Base-by-base conservation (phyloP, 2,888 invertebrate genomes). In the Ethmia dodecea region DNA sequence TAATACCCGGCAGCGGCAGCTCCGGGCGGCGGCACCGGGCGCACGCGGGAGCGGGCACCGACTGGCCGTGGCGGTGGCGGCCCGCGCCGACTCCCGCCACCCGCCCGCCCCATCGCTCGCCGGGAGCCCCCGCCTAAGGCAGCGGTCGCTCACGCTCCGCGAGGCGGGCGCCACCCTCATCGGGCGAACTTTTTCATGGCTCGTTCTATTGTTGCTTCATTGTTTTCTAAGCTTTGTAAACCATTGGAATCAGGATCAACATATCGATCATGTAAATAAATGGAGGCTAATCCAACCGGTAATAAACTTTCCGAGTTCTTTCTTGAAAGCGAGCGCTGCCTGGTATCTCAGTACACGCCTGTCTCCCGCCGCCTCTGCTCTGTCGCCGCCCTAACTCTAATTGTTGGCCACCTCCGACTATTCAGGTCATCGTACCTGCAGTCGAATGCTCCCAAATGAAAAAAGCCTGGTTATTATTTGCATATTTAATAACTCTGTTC, bases 401-500 rank as follows among this genome's bases (percentile, higher is more conserved):
- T 78, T 81, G 78, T 70, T 79, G 64, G 61, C 74, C 69, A 75
- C 75, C 74, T 76, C 64, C 62, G 56, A 63, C 71, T 56, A 79
- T 75, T 56, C 79, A 77, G 79, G 79, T 78, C 79, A 79, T 80
- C 71, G 75, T 75, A 72, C 76, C 70, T 76, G 71, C 75, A 74
- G 69, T 66, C 59, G 52, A 65, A 69, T 71, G 68, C 62, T 59
- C 48, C 55, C 52, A 68, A 62, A 55, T 49, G 57, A 58, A 69
- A 66, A 61, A 35, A 32, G 8, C 9, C 1, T 47, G 55, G 55
- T 61, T 62, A 55, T 59, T 50, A 63, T 66, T 68, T 77, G 63
- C 68, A 83, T 78, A 70, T 74, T 80, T 75, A 58, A 77, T 63
- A 60, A 22, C 9, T 40, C 30, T 24, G 33, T 36, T 42, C 38